phyloP scores from a whole-genome alignment of 2,888 invertebrate genomes.

The Anodontia alba region DNA sequence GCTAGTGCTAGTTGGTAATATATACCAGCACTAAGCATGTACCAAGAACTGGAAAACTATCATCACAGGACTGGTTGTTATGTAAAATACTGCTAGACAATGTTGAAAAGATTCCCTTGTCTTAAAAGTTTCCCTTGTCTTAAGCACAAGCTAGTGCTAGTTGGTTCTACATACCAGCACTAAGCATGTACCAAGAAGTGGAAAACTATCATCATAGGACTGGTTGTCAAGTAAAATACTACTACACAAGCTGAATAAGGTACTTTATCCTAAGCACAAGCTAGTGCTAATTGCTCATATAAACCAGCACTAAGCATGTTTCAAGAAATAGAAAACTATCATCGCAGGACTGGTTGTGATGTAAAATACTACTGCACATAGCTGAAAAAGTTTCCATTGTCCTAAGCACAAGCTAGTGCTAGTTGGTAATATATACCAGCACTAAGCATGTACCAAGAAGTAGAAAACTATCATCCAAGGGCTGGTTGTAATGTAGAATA shows the following conservation, averaged over 20 bases:
- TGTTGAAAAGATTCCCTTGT: too few species aligned
- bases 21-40: too few species aligned
- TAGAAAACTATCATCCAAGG: not conserved
- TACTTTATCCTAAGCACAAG: too few species aligned
- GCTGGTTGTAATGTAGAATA: too few species aligned
- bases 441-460: not conserved
- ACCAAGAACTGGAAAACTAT: not conserved
- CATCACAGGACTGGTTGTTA: not conserved
- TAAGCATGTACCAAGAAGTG: too few species aligned
- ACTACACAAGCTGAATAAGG: too few species aligned
- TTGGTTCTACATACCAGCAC: too few species aligned
- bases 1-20: too few species aligned
- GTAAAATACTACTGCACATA: not conserved
- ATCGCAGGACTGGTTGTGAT: not conserved
- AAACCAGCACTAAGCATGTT: not conserved
- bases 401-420: conserved; percentile 6
- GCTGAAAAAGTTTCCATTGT: not conserved
- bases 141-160: not conserved
- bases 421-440: not conserved
- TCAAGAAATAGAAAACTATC: too few species aligned
- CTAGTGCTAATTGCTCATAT: too few species aligned
- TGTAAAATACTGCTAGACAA: not conserved
- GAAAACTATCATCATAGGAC: too few species aligned
- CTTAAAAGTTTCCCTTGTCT: not conserved
- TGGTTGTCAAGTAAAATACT: too few species aligned